phyloP scores from a whole-genome alignment of 2,113 vertebrate genomes.

The Coracopsis vasa region DNA sequence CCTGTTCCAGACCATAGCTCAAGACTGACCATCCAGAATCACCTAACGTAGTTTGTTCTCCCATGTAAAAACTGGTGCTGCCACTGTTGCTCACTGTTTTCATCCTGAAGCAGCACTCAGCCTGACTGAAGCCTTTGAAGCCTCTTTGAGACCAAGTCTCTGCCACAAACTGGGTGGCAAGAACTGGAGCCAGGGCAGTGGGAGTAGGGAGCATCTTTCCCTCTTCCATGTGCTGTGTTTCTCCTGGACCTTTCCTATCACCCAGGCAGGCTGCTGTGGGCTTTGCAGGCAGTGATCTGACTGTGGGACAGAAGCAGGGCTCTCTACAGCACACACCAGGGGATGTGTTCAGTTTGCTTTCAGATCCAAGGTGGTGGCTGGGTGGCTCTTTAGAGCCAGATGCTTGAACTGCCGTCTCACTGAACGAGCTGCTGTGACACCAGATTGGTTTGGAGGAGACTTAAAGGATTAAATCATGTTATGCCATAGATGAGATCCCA shows the following conservation, averaged over 20 bases:
- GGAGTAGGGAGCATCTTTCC: neutral
- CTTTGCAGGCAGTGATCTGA: neutral
- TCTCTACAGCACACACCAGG: neutral
- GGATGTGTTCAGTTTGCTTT: neutral
- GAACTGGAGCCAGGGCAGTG: accelerated
- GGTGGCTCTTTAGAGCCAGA: neutral
- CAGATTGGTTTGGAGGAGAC: neutral
- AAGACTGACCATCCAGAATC: neutral
- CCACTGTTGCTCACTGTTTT: neutral
- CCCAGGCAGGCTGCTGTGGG: neutral
- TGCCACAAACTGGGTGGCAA: neutral
- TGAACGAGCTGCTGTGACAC: neutral
- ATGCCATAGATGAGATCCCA: neutral
- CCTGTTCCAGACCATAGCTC: neutral
- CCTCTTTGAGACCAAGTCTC: neutral
- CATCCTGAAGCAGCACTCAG: neutral
- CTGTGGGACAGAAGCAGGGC: neutral
- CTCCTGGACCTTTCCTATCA: accelerated
- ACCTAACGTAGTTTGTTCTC: neutral
- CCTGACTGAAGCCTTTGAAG: neutral
- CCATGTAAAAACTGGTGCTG: neutral
- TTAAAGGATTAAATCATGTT: neutral
- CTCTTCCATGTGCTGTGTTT: neutral
- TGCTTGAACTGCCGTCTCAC: neutral
- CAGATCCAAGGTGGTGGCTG: neutral